Evolutionary conservation across 1,140 invertebrate species (phyloP).

Genomic region (Atta texana): DNA sequence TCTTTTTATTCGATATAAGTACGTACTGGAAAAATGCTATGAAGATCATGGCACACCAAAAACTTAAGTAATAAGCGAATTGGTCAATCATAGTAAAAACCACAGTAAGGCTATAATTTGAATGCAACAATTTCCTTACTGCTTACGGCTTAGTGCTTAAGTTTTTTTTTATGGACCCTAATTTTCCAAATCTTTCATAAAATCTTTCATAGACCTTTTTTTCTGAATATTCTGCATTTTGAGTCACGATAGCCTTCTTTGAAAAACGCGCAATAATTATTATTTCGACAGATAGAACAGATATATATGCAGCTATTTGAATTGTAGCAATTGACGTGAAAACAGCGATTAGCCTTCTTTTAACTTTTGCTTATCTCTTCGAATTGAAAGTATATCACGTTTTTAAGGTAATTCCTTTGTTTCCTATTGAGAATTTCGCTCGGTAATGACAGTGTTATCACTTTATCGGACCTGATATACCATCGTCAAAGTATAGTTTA

Average conservation of each 20-base stretch:
- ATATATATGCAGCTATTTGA: background rate
- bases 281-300: background rate
- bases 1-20: too few relatives aligned
- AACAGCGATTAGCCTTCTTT: background rate
- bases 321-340: background rate
- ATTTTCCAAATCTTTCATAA: too few relatives aligned
- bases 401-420: background rate
- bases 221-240: background rate
- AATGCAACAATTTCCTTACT: too few relatives aligned
- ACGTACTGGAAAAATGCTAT: too few relatives aligned
- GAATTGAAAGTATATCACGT: background rate
- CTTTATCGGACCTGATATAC: constrained; percentile 38
- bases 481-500: constrained; percentile 54
- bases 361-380: background rate
- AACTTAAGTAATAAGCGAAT: too few relatives aligned
- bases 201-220: background rate
- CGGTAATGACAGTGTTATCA: constrained; percentile 45
- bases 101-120: too few relatives aligned
- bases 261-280: background rate
- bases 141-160: too few relatives aligned
- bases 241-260: background rate
- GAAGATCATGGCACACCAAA: too few relatives aligned
- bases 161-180: too few relatives aligned
- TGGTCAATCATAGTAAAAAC: too few relatives aligned
- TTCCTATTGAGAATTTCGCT: constrained; percentile 12